phyloP scores from a whole-genome alignment of 2,888 invertebrate genomes.

The Doris montereyensis region DNA sequence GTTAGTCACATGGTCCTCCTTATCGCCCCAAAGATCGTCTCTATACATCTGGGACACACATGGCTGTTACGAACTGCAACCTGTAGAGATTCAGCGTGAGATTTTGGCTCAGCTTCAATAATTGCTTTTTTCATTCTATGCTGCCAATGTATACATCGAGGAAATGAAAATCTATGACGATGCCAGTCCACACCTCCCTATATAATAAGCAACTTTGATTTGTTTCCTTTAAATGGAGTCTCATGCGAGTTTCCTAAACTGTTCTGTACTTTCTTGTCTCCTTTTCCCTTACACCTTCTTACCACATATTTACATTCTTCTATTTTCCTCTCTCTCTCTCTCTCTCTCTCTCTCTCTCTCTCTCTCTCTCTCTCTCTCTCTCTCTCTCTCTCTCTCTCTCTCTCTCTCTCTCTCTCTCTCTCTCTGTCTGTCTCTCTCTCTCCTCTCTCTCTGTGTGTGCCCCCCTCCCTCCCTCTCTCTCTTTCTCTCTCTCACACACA shows the following conservation, averaged over 20 bases:
- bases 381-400: slow-evolving; percentile 26
- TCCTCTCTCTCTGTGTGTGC: not conserved
- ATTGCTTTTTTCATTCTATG: too few species aligned
- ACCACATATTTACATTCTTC: not conserved
- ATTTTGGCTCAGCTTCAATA: too few species aligned
- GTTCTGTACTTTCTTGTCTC: not conserved
- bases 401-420: slow-evolving; percentile 12
- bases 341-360: not conserved
- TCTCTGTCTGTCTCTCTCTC: not conserved
- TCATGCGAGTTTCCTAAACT: not conserved
- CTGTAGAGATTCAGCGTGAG: too few species aligned
- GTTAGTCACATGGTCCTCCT: too few species aligned
- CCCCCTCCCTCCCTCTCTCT: not conserved
- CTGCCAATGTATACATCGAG: too few species aligned
- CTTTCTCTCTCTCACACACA: slow-evolving; percentile 18
- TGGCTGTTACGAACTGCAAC: too few species aligned
- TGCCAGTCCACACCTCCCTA: too few species aligned
- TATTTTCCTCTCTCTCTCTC: not conserved
- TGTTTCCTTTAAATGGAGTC: not conserved
- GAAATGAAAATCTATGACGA: too few species aligned
- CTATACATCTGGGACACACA: too few species aligned
- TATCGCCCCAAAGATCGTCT: too few species aligned
- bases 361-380: slow-evolving; percentile 15
- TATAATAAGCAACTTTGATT: too few species aligned
- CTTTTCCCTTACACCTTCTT: not conserved